Evolutionary conservation across 2,113 vertebrate genomes (phyloP).

Genomic region (Nestor notabilis): DNA sequence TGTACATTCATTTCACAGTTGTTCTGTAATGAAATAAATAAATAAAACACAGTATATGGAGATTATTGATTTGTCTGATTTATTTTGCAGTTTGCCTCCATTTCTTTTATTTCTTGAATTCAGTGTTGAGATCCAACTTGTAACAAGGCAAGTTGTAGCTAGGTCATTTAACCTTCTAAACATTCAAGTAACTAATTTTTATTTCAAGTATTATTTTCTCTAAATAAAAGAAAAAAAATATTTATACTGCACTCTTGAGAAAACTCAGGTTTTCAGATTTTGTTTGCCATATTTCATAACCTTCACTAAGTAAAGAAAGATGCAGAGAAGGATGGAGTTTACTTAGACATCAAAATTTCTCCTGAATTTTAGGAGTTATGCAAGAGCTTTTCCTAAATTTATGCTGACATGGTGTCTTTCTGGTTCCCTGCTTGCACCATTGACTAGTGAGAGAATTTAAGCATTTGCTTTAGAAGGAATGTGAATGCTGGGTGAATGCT

Average conservation of each 20-base stretch:
- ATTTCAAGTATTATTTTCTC: not conserved
- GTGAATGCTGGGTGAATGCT: not conserved
- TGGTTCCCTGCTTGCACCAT: not conserved
- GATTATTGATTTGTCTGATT: not conserved
- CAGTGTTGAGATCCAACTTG: not conserved
- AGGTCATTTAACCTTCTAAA: not conserved
- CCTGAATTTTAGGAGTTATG: not conserved
- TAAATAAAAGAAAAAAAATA: not conserved
- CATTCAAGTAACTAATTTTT: not conserved
- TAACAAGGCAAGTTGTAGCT: not conserved
- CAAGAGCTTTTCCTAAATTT: not conserved
- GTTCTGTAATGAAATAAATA: not conserved
- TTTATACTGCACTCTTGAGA: not conserved
- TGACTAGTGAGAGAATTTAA: not conserved
- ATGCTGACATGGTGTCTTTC: not conserved
- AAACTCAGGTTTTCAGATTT: not conserved
- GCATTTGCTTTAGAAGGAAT: not conserved
- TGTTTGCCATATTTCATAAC: not conserved
- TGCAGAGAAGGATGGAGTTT: not conserved
- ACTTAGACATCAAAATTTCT: not conserved
- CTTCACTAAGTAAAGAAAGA: not conserved
- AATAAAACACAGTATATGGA: not conserved
- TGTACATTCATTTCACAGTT: not conserved
- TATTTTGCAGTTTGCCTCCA: not conserved
- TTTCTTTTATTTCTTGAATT: not conserved